Conservation (phyloP, 2,888 invertebrate species). For the Acrocyrtus sp. region DNA sequence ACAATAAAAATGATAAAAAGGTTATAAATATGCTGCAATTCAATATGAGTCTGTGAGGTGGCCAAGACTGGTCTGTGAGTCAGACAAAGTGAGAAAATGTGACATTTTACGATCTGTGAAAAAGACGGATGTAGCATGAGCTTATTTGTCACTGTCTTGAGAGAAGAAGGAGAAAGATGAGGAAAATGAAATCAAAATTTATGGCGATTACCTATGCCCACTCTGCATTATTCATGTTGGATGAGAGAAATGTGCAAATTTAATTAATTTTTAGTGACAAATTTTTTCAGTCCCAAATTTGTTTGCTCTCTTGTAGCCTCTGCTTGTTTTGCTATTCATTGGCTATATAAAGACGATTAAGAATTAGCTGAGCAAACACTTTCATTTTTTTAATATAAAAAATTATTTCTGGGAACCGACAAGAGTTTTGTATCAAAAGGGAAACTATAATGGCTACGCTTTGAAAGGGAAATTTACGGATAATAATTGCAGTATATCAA, state of each 20-base stretch:
- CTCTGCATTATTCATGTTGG: background rate
- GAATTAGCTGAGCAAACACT: slow-evolving; percentile 5
- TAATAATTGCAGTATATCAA: slow-evolving; percentile 10
- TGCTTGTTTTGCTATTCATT: background rate
- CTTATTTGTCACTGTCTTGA: slow-evolving; percentile 21
- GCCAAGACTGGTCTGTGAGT: background rate
- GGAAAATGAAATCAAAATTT: slow-evolving; percentile 12
- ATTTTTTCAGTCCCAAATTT: slow-evolving; percentile 4
- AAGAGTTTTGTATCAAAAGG: background rate
- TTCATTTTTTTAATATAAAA: too few relatives aligned
- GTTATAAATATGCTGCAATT: background rate
- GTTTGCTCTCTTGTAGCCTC: slow-evolving; percentile 5
- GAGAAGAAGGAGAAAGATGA: background rate
- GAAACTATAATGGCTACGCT: background rate
- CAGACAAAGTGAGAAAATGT: too few relatives aligned
- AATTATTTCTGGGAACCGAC: background rate
- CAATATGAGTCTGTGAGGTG: background rate
- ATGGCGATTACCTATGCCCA: background rate
- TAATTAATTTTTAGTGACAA: background rate
- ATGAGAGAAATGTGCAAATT: background rate
- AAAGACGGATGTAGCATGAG: slow-evolving; percentile 5
- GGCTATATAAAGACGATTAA: background rate
- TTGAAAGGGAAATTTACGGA: background rate
- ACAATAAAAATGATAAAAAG: too few relatives aligned
- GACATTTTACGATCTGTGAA: slow-evolving; percentile 20